phyloP scores from a whole-genome alignment of 2,888 invertebrate genomes.

The Craniophora ligustri region DNA sequence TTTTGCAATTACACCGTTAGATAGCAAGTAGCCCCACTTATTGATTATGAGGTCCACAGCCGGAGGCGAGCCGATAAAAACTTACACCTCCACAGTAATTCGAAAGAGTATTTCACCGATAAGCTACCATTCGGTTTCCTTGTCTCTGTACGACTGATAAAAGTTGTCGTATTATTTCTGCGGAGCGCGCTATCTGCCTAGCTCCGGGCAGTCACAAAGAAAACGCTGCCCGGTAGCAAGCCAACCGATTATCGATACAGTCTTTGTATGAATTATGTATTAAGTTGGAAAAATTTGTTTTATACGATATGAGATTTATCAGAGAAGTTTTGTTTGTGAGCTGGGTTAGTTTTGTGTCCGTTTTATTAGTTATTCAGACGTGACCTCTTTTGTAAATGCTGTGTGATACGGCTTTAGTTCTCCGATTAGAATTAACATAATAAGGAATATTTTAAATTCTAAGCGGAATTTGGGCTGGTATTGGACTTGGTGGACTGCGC shows the following conservation, averaged over 20 bases:
- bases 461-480: too few species aligned
- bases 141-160: slow-evolving; percentile 71
- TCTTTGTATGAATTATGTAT: slow-evolving; percentile 81
- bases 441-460: too few species aligned
- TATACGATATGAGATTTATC: slow-evolving; percentile 54
- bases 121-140: slow-evolving; percentile 67
- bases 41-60: slow-evolving; percentile 71
- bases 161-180: slow-evolving; percentile 82
- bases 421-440: neutral
- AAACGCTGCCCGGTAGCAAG: slow-evolving; percentile 54
- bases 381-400: slow-evolving; percentile 42
- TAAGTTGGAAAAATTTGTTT: slow-evolving; percentile 73
- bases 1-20: slow-evolving; percentile 30
- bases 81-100: slow-evolving; percentile 74
- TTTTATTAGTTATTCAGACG: slow-evolving; percentile 49
- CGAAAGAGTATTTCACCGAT: slow-evolving; percentile 74
- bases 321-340: slow-evolving; percentile 52
- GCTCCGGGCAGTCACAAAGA: slow-evolving; percentile 64
- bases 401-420: slow-evolving; percentile 13
- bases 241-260: slow-evolving; percentile 63
- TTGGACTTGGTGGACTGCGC: too few species aligned
- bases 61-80: slow-evolving; percentile 78
- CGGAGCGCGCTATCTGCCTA: slow-evolving; percentile 50
- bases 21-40: slow-evolving; percentile 58
- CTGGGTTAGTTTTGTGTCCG: slow-evolving; percentile 34